Evolutionary conservation across 1,140 invertebrate genomes (phyloP), one percentile per base, ranked within the genome.

Genomic region (Bombus soroeensis): DNA sequence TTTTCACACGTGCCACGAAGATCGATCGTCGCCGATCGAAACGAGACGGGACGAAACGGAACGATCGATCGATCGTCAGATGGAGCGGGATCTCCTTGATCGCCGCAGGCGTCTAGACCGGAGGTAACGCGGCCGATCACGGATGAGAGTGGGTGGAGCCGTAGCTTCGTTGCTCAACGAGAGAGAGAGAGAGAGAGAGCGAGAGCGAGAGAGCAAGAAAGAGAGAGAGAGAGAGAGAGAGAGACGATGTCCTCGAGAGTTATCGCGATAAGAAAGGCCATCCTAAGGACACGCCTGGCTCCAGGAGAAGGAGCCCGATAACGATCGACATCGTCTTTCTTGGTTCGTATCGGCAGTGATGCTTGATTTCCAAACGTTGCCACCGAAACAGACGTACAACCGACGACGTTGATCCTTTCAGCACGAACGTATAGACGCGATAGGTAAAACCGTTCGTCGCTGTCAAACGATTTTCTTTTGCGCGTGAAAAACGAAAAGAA

Each of bases 261-360:
- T 91, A 91, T 92, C 91, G 85, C 91, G 93, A 94, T 94, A 94
- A 95, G 94, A 94, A 94, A 95, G 93, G 93, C 92, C 93, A 94
- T 95, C 93, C 91, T 94, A 91, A 94, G 93, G 93, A 95, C 93
- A 94, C 91, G 90, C 91, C 92, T 72, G 84, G 71, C 89, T 90
- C 53, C 81, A 70, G 62, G 71, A 91, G 89, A 88, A 84, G 84
- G 53, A 85, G 66, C 70, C 28, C 73, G 85, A 90, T 91, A 87
- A 87, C 76, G 83, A 90, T 90, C 89, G 83, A 86, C 89, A 86
- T 88, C 87, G 89, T 62, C 84, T 57, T 57, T 64, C 57, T 64
- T 18, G 41, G 37, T 70, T 59, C 32, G 76, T 76, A 83, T 86
- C 87, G 75, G 76, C 88, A 53, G 62, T 84, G 72, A 83, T 71